phyloP scores from a whole-genome alignment of 2,797 vertebrate species.

The Vireo griseus region DNA sequence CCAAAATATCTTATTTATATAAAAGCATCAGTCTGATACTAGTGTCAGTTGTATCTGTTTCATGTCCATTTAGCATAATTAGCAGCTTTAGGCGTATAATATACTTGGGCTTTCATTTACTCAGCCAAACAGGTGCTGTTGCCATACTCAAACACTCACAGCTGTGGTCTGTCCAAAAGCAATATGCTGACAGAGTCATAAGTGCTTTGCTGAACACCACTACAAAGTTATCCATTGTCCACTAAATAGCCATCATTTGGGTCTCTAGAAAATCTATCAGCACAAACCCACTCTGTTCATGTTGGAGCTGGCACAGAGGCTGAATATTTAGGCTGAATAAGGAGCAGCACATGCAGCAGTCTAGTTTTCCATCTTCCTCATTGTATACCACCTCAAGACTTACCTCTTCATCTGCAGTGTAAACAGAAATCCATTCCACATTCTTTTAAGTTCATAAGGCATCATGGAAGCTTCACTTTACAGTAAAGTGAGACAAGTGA shows the following conservation, averaged over 20 bases:
- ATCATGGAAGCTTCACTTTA: not conserved
- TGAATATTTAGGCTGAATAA: not conserved
- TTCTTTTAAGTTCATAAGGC: not conserved
- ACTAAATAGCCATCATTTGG: not conserved
- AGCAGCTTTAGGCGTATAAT: not conserved
- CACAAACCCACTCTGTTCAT: not conserved
- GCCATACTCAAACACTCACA: not conserved
- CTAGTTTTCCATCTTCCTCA: not conserved
- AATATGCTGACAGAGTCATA: not conserved
- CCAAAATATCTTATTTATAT: not conserved
- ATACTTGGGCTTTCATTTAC: not conserved
- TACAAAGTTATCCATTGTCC: not conserved
- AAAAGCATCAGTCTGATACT: not conserved
- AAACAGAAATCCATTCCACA: not conserved
- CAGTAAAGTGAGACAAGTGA: not conserved
- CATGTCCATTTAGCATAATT: not conserved
- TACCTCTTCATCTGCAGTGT: not conserved
- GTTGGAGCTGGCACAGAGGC: not conserved
- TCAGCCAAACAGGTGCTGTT: not conserved
- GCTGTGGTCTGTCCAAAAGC: not conserved
- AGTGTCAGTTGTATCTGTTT: not conserved
- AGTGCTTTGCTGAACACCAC: not conserved
- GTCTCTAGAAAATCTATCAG: not conserved
- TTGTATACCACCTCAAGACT: not conserved
- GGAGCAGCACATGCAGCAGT: not conserved